Evolutionary conservation across 37 sponge, comb jelly and placozoan species (phyloP), one percentile per base, ranked within the genome.

Genomic region (Aplysina aerophoba): DNA sequence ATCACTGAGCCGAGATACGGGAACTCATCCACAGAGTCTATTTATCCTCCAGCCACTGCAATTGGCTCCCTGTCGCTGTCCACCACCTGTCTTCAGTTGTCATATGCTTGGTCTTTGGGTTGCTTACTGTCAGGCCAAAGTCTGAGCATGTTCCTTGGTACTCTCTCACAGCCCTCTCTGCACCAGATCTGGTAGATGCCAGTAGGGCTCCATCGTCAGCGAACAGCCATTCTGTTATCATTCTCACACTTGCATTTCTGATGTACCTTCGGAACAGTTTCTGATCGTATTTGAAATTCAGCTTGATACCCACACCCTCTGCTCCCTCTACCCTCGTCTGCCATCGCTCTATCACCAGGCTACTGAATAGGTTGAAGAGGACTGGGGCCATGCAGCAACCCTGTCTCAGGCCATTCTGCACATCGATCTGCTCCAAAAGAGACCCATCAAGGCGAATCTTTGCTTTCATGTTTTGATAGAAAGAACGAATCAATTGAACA

Each of bases 121-220:
- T 57, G 59, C 59, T 57, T 57, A 57, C 59, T 57, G 59, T 57
- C 59, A 57, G 59, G 59, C 59, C 59, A 57, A 57, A 57, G 59
- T 57, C 59, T 57, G 59, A 57, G 17, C 59, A 57, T 57, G 59
- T 57, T 57, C 69, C 69, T 19, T 80, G 81, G 57, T 80, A 80
- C 24, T 13, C 56, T n/a, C 28, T 24, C 36, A 35, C 81, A 55
- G 81, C 56, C 54, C 8, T 80, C 58, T 80, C 81, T 31, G 81
- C 81, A 35, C 81, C 81, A 41, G 27, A 35, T 55, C 58, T 44
- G 20, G 58, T 55, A 22, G 81, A 80, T 80, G 81, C 81, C 28
- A 80, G 81, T 16, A 80, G 56, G 31, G 81, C 81, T 20, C 81
- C 59, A 80, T 80, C 81, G 54, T 80, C 81, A 80, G 81, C 81